phyloP scores from a whole-genome alignment of 2,888 invertebrate genomes.

The Stegana nigrithorax region DNA sequence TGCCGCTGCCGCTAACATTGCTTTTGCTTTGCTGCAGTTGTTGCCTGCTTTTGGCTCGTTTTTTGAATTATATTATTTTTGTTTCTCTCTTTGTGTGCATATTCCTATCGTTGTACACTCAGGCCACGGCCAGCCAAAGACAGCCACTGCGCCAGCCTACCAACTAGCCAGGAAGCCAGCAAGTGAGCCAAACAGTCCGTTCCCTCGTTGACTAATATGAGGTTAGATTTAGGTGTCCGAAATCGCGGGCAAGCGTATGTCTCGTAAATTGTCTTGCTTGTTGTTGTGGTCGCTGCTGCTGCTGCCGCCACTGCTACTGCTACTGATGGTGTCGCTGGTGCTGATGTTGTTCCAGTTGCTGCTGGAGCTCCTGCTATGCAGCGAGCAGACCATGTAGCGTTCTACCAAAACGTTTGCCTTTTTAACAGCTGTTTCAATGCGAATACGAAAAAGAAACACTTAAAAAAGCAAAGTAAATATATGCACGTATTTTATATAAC shows the following conservation, averaged over 20 bases:
- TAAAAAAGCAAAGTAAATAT: not conserved
- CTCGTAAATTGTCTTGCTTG: slow-evolving; percentile 28
- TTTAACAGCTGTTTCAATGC: not conserved
- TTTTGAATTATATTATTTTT: not conserved
- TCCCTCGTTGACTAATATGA: slow-evolving; percentile 13
- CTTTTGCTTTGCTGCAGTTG: not conserved
- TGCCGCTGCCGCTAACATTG: not conserved
- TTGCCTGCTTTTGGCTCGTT: not conserved
- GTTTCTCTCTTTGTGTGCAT: not conserved
- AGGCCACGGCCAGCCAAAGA: too few species aligned
- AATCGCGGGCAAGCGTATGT: not conserved
- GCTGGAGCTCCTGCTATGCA: not conserved
- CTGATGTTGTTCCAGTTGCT: not conserved
- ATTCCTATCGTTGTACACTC: not conserved
- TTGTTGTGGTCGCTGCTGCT: not conserved
- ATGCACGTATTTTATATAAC: too few species aligned
- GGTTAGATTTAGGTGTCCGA: slow-evolving; percentile 16
- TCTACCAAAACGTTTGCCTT: not conserved
- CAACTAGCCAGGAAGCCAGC: too few species aligned
- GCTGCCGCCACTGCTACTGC: not conserved
- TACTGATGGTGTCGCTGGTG: not conserved
- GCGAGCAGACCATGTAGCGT: not conserved
- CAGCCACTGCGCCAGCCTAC: too few species aligned
- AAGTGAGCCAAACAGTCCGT: not conserved
- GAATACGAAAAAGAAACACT: not conserved